Evolutionary conservation across 2,797 vertebrate genomes (phyloP).

Genomic region (Hyperoplus immaculatus): DNA sequence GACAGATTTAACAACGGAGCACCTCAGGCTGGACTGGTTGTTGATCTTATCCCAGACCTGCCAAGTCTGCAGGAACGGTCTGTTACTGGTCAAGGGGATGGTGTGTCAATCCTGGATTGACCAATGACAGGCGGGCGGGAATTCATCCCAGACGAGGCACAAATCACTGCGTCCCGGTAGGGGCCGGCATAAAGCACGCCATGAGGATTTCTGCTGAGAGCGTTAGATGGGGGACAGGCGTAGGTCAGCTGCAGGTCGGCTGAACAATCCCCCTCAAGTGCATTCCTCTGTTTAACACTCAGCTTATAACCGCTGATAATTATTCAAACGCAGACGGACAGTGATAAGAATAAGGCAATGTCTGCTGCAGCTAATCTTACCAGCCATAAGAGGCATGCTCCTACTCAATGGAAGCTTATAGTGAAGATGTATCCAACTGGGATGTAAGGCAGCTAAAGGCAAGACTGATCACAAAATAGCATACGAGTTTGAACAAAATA

Average conservation of each 20-base stretch:
- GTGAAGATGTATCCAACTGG: slow-evolving; percentile 4
- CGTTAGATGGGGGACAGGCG: slow-evolving; percentile 25
- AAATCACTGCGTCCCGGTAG: slow-evolving; percentile 58
- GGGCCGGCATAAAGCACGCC: slow-evolving; percentile 41
- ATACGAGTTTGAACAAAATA: neutral
- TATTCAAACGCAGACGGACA: neutral
- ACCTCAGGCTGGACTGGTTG: slow-evolving; percentile 3
- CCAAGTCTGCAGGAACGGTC: slow-evolving; percentile 22
- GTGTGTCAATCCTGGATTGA: slow-evolving; percentile 53
- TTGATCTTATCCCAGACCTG: slow-evolving; percentile 38
- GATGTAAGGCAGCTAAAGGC: neutral
- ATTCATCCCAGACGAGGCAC: slow-evolving; percentile 49
- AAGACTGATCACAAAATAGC: neutral
- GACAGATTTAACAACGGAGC: slow-evolving; percentile 28
- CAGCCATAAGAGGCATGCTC: neutral
- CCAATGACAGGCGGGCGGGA: slow-evolving; percentile 58
- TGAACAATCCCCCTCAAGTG: slow-evolving; percentile 24
- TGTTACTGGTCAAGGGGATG: slow-evolving; percentile 35
- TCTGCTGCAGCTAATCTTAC: slow-evolving; percentile 2
- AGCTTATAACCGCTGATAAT: slow-evolving; percentile 12
- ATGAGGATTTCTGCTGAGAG: slow-evolving; percentile 57
- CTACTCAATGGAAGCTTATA: neutral
- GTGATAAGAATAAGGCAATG: slow-evolving; percentile 16
- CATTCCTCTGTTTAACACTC: slow-evolving; percentile 33
- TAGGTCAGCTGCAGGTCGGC: slow-evolving; percentile 54